Conservation (phyloP, 2,888 invertebrate genomes). For the Pollenia labialis region DNA sequence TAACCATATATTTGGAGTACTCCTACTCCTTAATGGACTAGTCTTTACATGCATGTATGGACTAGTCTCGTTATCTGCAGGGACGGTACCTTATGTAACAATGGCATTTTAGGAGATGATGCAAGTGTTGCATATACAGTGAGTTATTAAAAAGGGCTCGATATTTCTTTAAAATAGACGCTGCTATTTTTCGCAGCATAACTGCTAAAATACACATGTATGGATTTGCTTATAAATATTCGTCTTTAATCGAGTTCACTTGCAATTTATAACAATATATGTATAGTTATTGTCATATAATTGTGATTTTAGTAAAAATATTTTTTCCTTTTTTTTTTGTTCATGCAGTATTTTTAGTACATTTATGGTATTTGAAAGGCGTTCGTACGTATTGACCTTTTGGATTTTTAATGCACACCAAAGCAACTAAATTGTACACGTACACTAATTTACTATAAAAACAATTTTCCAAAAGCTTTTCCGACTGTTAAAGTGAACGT, state of each 20-base stretch:
- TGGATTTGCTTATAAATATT: background rate
- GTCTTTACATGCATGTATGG: too few relatives aligned
- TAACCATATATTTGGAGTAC: too few relatives aligned
- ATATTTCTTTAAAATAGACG: too few relatives aligned
- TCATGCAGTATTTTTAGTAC: background rate
- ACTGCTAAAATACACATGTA: background rate
- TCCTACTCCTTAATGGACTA: too few relatives aligned
- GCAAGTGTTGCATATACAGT: too few relatives aligned
- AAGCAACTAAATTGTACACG: slow-evolving; percentile 20
- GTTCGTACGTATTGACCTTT: slow-evolving; percentile 55
- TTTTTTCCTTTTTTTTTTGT: background rate
- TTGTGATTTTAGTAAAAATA: slow-evolving; percentile 42
- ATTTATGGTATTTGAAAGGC: slow-evolving; percentile 37
- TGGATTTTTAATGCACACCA: background rate
- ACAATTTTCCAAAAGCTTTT: slow-evolving; percentile 37
- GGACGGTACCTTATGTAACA: too few relatives aligned
- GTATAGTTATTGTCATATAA: slow-evolving; percentile 42
- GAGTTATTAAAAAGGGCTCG: too few relatives aligned
- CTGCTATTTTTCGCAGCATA: background rate
- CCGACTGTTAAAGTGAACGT: slow-evolving; percentile 1
- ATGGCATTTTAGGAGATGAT: too few relatives aligned
- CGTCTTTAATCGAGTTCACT: slow-evolving; percentile 1
- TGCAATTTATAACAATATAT: slow-evolving; percentile 15
- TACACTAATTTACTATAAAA: slow-evolving; percentile 8
- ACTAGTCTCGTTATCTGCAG: too few relatives aligned